Evolutionary conservation across 1,140 invertebrate genomes (phyloP).

Genomic region (Cephus cinctus): DNA sequence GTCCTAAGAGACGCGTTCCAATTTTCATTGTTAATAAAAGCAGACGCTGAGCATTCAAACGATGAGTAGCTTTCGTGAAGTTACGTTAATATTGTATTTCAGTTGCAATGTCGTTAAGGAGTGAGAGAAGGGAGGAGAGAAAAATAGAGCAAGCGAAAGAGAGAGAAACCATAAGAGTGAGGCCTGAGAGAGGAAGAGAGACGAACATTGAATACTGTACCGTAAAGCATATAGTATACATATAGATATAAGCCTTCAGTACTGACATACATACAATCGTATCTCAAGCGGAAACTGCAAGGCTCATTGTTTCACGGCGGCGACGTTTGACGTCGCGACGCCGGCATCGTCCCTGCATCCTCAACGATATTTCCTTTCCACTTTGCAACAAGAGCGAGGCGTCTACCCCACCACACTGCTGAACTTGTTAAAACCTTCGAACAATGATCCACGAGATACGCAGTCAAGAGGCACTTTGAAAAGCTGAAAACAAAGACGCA

Average conservation of each 20-base stretch:
- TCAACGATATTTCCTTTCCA: constrained; percentile 49
- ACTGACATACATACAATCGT: constrained; percentile 44
- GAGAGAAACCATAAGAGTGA: constrained; percentile 3
- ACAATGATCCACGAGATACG: no score
- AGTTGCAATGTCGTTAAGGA: background rate
- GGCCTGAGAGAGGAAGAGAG: constrained; percentile 2
- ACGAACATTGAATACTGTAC: no score
- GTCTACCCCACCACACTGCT: no score
- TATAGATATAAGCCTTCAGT: background rate
- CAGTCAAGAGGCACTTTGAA: no score
- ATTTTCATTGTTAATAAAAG: no score
- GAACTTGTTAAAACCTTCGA: constrained; percentile 18
- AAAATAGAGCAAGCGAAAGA: constrained; percentile 6
- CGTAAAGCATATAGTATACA: no score
- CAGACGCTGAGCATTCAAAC: no score
- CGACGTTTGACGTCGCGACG: constrained; percentile 45
- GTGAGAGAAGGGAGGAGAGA: background rate
- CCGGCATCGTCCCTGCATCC: no score
- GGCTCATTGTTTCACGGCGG: constrained; percentile 42
- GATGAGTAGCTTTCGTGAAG: no score
- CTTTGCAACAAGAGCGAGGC: background rate
- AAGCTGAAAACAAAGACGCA: no score
- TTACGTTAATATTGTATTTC: no score
- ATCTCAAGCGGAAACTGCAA: constrained; percentile 49
- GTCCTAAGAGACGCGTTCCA: no score